Base-by-base conservation (phyloP, 2,797 vertebrate genomes). In the Arctocebus calabarensis region DNA sequence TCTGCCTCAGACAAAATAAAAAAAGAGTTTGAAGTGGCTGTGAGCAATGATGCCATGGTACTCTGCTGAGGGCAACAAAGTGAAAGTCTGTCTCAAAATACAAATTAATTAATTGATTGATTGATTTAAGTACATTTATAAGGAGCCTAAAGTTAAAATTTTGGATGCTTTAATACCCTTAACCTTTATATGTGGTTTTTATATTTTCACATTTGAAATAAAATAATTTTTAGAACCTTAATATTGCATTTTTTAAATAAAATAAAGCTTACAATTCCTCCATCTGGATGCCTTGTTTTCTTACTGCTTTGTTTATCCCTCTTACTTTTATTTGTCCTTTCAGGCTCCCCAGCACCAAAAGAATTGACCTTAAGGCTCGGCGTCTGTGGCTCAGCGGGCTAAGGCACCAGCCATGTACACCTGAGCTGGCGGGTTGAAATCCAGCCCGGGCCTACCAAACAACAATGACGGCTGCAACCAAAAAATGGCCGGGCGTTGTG, bases 121-220 rank as follows among this genome's bases (percentile, higher is more conserved):
- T 52, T 52, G 16, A 84, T 84, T 34, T 84, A 83, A 93, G 68
- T 74, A 61, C 4, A 66, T 90, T 88, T 88, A 79, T 94, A 93
- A 82, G 55, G 57, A 73, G 9, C 37, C 37, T 73, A 94, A 93
- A 86, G 14, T 22, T 59, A 29, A 79, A 95, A 91, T 52, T 92
- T 84, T 94, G 81, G 75, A 95, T 90, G 83, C 20, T 62, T 92
- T 75, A 84, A 29, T 62, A 57, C 22, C 19, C 93, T 81, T 75
- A 75, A 66, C 32, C 68, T 92, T 97, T 96, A 78, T 97, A 94
- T 94, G 25, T 97, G 14, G 27, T 96, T 97, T 96, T 95, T 96
- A 57, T 96, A 97, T 97, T 94, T 97, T 70, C 97, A 97, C 25
- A 96, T 94, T 98, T 96, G 94, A 92, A 98, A 97, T 98, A 98